Evolutionary conservation across 2,797 vertebrate species (phyloP).

Genomic region (Echeneis naucrates): DNA sequence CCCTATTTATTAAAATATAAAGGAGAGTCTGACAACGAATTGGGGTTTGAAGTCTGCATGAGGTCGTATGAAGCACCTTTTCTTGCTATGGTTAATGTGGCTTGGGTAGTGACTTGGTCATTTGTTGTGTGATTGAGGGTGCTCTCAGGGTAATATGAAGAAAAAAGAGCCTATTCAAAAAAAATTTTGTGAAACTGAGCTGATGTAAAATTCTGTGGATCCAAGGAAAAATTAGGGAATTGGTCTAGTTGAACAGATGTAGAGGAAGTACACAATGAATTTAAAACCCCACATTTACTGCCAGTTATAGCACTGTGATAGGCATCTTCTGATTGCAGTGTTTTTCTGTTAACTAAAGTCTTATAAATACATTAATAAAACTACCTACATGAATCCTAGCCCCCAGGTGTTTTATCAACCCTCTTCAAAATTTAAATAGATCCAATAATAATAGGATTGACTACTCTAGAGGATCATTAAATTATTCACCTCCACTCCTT

Average conservation of each 20-base stretch:
- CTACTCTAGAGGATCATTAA: conserved; percentile 59
- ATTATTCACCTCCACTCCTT: conserved; percentile 66
- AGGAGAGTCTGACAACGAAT: conserved; percentile 54
- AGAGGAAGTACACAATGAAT: not conserved
- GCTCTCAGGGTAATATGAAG: conserved; percentile 33
- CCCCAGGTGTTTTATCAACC: conserved; percentile 25
- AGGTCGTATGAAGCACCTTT: conserved; percentile 47
- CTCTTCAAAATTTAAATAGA: conserved; percentile 37
- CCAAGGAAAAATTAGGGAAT: not conserved
- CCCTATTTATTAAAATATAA: conserved; percentile 66
- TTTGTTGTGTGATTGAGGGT: conserved; percentile 57
- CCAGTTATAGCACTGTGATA: not conserved
- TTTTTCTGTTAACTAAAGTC: conserved; percentile 29
- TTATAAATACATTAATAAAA: conserved; percentile 38
- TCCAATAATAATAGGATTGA: conserved; percentile 49
- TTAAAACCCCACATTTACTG: not conserved
- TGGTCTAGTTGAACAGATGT: not conserved
- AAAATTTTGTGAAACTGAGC: conserved; percentile 12
- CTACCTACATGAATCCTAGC: conserved; percentile 22
- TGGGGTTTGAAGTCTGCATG: conserved; percentile 52
- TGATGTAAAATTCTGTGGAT: conserved; percentile 22
- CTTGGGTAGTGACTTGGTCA: conserved; percentile 38
- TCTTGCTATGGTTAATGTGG: conserved; percentile 48
- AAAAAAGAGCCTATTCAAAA: conserved; percentile 27
- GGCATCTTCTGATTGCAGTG: not conserved